phyloP scores from a whole-genome alignment of 1,140 invertebrate species.

The Euura lappo region DNA sequence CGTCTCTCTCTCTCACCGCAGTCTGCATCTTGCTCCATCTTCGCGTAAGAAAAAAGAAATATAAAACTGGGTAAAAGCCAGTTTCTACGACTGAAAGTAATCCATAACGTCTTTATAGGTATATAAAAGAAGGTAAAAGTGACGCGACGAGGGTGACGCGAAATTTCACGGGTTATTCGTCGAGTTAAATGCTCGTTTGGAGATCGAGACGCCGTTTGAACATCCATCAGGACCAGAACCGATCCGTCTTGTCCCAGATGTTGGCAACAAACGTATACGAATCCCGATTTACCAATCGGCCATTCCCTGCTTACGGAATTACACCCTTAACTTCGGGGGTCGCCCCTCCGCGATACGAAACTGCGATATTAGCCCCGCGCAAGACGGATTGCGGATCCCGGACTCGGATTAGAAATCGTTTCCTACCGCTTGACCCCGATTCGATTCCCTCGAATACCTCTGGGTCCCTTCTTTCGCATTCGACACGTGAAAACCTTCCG shows the following conservation, averaged over 20 bases:
- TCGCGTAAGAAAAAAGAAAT: too few relatives aligned
- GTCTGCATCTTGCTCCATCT: neutral
- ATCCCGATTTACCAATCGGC: neutral
- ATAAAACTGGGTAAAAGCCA: too few relatives aligned
- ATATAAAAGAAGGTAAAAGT: too few relatives aligned
- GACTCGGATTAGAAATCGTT: neutral
- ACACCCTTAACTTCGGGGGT: neutral
- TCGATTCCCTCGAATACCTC: too few relatives aligned
- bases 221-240: neutral
- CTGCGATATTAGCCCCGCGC: neutral
- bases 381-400: neutral
- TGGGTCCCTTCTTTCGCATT: too few relatives aligned
- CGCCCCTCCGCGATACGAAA: too few relatives aligned
- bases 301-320: neutral
- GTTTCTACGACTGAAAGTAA: too few relatives aligned
- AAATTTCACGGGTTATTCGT: neutral
- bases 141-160: neutral
- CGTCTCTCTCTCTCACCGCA: neutral
- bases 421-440: too few relatives aligned
- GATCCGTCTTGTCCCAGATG: slow-evolving; percentile 13
- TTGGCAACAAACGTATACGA: neutral
- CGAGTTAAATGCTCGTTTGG: neutral
- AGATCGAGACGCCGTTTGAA: neutral
- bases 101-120: neutral
- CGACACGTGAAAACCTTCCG: too few relatives aligned